Conservation (phyloP, 2,113 vertebrate genomes). For the Myrmecophaga tridactyla region DNA sequence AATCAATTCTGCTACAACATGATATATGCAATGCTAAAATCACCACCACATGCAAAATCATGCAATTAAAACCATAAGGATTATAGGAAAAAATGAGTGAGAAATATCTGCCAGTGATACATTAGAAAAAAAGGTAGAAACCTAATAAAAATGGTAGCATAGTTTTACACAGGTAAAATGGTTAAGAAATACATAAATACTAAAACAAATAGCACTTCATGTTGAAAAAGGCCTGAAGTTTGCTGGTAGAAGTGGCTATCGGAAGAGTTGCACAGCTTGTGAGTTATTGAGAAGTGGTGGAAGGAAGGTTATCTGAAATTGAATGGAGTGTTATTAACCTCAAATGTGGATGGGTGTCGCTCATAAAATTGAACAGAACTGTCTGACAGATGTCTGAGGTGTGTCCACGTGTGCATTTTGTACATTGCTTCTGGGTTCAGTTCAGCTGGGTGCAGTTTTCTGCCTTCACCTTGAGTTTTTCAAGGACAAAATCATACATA, state of each 20-base stretch:
- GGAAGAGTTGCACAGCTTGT: not conserved
- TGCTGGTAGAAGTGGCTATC: not conserved
- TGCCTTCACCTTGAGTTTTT: not conserved
- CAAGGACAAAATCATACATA: not conserved
- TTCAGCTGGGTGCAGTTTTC: not conserved
- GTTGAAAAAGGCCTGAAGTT: not conserved
- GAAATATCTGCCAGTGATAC: not conserved
- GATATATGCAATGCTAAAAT: not conserved
- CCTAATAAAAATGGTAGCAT: not conserved
- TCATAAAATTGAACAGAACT: not conserved
- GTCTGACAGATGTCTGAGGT: not conserved
- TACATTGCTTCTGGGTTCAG: not conserved
- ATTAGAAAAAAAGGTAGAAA: not conserved
- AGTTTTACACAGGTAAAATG: not conserved
- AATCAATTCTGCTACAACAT: not conserved
- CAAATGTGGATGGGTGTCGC: not conserved
- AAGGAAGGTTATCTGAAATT: not conserved
- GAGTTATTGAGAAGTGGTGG: not conserved
- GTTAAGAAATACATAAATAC: not conserved
- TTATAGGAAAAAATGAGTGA: not conserved
- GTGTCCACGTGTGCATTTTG: accelerated
- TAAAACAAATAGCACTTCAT: not conserved
- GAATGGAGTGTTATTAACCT: not conserved
- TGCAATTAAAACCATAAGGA: not conserved
- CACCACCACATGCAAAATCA: not conserved